Base-by-base conservation (phyloP, 2,888 invertebrate species). In the Catocala nupta region DNA sequence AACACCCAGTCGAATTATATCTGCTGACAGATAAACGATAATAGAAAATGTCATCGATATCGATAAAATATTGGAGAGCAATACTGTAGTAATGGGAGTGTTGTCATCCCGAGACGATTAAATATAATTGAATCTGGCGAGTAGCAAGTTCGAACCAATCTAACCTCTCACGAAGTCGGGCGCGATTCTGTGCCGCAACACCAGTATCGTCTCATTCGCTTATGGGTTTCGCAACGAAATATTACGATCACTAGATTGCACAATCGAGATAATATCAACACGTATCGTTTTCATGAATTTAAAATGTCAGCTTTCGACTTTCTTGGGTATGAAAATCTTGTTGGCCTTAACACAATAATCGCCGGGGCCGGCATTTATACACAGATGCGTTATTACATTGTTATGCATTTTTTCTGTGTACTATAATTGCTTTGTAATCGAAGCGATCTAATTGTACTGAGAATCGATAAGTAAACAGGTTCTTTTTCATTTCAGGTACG, bases 101-200 rank as follows among this genome's bases (percentile, higher is more conserved):
- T 89, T 90, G 88, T 89, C 87, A 87, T 89, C 83, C 80, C 76
- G 77, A 74, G 77, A 78, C 85, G 81, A 86, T 88, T 86, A 85
- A 85, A 87, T 81, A 80, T 89, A 90, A 90, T 89, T 88, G 89
- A 90, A 89, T 87, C 81, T 79, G 77, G 78, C 76, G 80, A 83
- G 84, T 78, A 77, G 84, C 83, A 81, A 80, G 81, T 82, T 85
- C 77, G 82, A 81, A 79, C 84, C 81, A 82, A 85, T 85, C 82
- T 86, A 88, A 88, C 86, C 84, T 87, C 89, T 90, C 89, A 87
- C 87, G 88, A 85, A 83, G 75, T 74, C 67, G 63, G 65, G 78
- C 83, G 78, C 81, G 79, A 83, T 84, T 84, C 81, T 81, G 76
- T 87, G 86, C 85, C 79, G 86, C 87, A 87, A 86, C 81, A 73